Conservation (phyloP, 2,888 invertebrate genomes). For the Endotricha flammealis region DNA sequence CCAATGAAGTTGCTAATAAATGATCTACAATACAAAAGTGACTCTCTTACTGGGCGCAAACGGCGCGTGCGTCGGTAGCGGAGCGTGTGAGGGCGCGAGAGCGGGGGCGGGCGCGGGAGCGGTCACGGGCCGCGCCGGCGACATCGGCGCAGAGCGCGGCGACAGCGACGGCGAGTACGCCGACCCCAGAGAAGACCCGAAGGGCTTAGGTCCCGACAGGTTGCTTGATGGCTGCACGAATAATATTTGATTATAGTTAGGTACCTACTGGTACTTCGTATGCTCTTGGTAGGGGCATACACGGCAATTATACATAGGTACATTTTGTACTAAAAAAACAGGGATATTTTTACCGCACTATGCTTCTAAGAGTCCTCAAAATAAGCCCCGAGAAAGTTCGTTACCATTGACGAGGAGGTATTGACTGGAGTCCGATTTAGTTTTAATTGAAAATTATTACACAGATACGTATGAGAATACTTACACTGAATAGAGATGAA, state of each 20-base stretch:
- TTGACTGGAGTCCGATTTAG: no score
- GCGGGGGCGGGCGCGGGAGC: slow-evolving; percentile 34
- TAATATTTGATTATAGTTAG: not conserved
- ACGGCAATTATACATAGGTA: no score
- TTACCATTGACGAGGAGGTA: no score
- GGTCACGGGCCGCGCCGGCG: slow-evolving; percentile 60
- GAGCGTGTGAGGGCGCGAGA: slow-evolving; percentile 25
- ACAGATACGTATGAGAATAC: no score
- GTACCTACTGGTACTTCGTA: no score
- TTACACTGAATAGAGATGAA: slow-evolving; percentile 84
- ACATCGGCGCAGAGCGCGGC: slow-evolving; percentile 71
- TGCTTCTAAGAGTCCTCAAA: no score
- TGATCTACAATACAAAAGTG: slow-evolving; percentile 56
- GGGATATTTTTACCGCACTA: no score
- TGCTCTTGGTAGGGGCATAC: no score
- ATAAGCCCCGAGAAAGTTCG: no score
- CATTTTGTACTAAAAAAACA: no score
- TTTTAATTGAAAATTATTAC: no score
- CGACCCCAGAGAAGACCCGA: slow-evolving; percentile 79
- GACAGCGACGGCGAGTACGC: slow-evolving; percentile 71
- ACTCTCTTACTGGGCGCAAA: slow-evolving; percentile 75
- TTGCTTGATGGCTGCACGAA: slow-evolving; percentile 66
- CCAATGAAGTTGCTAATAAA: no score
- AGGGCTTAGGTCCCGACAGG: slow-evolving; percentile 80
- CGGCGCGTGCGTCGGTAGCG: slow-evolving; percentile 30